phyloP scores from a whole-genome alignment of 1,140 invertebrate species.

The Pseudomyrmex gracilis region DNA sequence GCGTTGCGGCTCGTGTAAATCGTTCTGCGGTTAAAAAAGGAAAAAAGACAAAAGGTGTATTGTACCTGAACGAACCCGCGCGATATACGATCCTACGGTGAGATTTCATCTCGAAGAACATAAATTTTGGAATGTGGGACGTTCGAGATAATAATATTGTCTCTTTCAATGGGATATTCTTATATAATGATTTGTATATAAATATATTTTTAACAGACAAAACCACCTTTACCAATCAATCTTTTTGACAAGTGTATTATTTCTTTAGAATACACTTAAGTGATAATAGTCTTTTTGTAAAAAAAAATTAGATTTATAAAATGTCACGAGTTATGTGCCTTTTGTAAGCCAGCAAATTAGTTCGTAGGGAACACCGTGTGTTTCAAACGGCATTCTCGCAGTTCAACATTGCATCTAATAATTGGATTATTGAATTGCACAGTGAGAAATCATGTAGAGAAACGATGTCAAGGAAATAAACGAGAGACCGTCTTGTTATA shows the following conservation, averaged over 20 bases:
- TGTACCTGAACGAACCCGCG: slow-evolving; percentile 9
- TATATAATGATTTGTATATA: not conserved
- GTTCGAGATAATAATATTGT: not conserved
- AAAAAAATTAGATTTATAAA: not conserved
- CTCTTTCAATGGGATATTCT: too few relatives aligned
- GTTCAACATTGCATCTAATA: slow-evolving; percentile 38
- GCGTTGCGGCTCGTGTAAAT: slow-evolving; percentile 24
- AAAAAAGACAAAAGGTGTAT: slow-evolving; percentile 3
- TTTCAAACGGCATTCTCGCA: not conserved
- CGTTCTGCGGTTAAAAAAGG: slow-evolving; percentile 16
- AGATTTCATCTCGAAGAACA: slow-evolving; percentile 19
- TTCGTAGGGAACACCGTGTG: not conserved
- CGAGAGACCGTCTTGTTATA: slow-evolving; percentile 49
- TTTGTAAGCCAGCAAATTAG: not conserved
- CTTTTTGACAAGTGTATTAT: not conserved
- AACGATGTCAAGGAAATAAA: slow-evolving; percentile 54
- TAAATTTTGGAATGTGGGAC: slow-evolving; percentile 22
- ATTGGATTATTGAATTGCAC: slow-evolving; percentile 38
- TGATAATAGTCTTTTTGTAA: not conserved
- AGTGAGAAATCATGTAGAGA: slow-evolving; percentile 37
- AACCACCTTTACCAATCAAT: too few relatives aligned
- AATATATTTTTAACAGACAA: not conserved
- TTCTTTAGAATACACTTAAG: not conserved
- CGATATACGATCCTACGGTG: not conserved
- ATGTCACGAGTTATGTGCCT: not conserved